These are phyloP conservation scores for Nomada fabriciana DNA, from an alignment of 2,888 invertebrate species.

Conservation along the genomic window DNA sequence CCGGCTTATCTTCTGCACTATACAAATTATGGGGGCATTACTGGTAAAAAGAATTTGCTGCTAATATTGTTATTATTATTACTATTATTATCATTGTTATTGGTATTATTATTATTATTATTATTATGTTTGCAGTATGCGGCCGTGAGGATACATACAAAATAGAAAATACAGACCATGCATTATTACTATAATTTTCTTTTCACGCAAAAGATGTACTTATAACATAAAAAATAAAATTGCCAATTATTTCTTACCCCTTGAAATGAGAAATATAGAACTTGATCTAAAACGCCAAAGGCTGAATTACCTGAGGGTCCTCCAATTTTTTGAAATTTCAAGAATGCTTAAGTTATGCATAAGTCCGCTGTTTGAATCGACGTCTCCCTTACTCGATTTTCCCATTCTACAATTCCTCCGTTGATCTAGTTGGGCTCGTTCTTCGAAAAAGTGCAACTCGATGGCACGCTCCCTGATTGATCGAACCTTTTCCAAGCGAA, in stretches of 20 bases:
- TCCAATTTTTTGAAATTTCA: slow-evolving; percentile 22
- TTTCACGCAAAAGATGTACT: too few species aligned
- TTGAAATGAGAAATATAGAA: too few species aligned
- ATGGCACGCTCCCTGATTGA: not conserved
- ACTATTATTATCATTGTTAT: too few species aligned
- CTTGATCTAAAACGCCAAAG: not conserved
- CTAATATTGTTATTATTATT: too few species aligned
- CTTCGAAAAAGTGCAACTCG: not conserved
- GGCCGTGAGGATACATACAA: too few species aligned
- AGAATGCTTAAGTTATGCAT: slow-evolving; percentile 21
- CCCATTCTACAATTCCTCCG: not conserved
- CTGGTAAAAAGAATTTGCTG: not conserved
- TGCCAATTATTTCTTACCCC: too few species aligned
- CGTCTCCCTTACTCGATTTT: not conserved
- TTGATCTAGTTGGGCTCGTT: not conserved
- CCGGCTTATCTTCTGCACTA: not conserved
- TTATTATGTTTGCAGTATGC: too few species aligned
- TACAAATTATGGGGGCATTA: not conserved
- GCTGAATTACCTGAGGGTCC: slow-evolving; percentile 13
- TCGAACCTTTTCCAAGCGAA: not conserved
- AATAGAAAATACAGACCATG: too few species aligned
- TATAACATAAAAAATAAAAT: too few species aligned
- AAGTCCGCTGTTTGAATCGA: slow-evolving; percentile 10
- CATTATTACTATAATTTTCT: too few species aligned
- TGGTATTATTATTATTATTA: too few species aligned